These are phyloP conservation scores for Ptilonorhynchus violaceus DNA, from an alignment of 2,113 vertebrate genomes.

Conservation along the genomic window DNA sequence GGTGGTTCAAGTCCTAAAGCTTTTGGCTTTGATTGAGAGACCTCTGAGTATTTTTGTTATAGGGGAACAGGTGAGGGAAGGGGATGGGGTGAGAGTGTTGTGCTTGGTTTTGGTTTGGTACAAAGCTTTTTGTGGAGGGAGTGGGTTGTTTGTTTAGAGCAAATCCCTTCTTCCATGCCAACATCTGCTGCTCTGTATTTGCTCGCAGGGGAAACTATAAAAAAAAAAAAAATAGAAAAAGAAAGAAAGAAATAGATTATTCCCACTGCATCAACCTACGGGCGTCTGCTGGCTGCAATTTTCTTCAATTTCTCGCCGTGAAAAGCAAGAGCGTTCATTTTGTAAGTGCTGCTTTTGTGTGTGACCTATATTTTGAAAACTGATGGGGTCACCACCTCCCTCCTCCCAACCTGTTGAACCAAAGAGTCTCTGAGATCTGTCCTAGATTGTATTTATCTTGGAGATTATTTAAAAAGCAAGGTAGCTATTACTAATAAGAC, in stretches of 20 bases:
- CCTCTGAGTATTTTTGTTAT: background rate
- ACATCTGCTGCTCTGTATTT: constrained; percentile 57
- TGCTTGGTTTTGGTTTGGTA: background rate
- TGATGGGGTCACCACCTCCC: constrained; percentile 57
- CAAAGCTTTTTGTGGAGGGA: constrained; percentile 30
- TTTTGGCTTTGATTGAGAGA: constrained; percentile 59
- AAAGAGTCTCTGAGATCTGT: background rate
- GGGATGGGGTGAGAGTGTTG: background rate
- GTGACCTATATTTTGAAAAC: constrained; percentile 71
- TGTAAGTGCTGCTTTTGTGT: constrained; percentile 68
- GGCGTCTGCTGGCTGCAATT: constrained; percentile 68
- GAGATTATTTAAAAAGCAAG: constrained; percentile 41
- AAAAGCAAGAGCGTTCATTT: constrained; percentile 70
- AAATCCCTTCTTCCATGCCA: constrained; percentile 24
- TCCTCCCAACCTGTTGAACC: constrained; percentile 59
- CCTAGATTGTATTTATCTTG: background rate
- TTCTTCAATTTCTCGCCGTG: constrained; percentile 70
- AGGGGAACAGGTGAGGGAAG: background rate
- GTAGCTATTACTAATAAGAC: constrained; percentile 40
- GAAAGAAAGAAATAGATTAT: constrained; percentile 61
- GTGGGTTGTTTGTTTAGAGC: constrained; percentile 56
- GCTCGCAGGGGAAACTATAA: constrained; percentile 40
- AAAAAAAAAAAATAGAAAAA: background rate
- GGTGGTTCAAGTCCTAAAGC: constrained; percentile 39
- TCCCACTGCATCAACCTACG: constrained; percentile 58